phyloP scores from a whole-genome alignment of 2,113 vertebrate genomes.

The Dasypus novemcinctus region DNA sequence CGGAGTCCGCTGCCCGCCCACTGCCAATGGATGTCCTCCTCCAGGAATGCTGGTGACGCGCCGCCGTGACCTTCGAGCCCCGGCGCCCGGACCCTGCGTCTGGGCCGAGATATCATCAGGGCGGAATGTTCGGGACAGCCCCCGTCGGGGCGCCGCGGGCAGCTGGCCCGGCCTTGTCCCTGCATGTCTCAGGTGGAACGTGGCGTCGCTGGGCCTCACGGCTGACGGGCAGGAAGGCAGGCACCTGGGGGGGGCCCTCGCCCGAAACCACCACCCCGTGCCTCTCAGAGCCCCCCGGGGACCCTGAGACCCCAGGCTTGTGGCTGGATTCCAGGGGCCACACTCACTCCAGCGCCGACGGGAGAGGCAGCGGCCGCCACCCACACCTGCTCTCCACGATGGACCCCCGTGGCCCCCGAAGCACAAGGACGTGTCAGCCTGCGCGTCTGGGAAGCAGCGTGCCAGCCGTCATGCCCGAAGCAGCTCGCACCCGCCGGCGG shows the following conservation, averaged over 20 bases:
- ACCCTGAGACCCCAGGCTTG: neutral
- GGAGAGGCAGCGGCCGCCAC: neutral
- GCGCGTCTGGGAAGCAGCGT: rapidly evolving
- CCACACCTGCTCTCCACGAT: neutral
- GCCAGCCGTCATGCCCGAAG: rapidly evolving
- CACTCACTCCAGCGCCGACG: neutral
- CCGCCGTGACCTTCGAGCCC: rapidly evolving
- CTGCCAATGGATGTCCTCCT: neutral
- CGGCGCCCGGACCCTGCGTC: neutral
- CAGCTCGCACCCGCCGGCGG: rapidly evolving
- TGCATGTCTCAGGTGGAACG: neutral
- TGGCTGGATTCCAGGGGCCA: too few relatives aligned
- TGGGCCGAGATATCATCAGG: neutral
- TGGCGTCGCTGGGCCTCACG: neutral
- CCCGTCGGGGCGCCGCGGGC: rapidly evolving
- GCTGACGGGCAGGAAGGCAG: neutral
- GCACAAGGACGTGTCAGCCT: too few relatives aligned
- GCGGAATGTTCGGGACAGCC: neutral
- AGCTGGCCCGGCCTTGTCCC: rapidly evolving
- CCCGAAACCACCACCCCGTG: rapidly evolving
- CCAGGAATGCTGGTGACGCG: neutral
- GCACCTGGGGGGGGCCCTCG: rapidly evolving
- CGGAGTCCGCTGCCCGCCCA: neutral
- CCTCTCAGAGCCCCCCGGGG: neutral
- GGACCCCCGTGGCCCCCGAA: neutral